Conservation (phyloP, 2,113 vertebrate species). For the Trachemys scripta region DNA sequence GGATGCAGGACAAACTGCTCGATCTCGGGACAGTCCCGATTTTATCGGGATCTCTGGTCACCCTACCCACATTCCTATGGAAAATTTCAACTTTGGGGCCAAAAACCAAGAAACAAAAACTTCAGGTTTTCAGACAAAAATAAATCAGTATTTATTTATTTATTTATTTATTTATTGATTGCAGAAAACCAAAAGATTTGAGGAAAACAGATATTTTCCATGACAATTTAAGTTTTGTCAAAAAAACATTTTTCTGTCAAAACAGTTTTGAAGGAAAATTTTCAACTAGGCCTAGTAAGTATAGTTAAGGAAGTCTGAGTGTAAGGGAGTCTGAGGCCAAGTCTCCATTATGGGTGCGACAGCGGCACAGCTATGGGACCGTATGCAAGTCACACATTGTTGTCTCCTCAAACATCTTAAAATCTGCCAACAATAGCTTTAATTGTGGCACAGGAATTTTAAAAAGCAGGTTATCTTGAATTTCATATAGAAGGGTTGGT, state of each 20-base stretch:
- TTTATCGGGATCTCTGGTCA: too few species aligned
- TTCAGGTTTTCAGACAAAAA: background rate
- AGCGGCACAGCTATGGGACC: background rate
- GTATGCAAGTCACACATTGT: background rate
- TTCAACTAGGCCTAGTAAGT: background rate
- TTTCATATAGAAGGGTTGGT: constrained; percentile 31
- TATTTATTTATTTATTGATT: background rate
- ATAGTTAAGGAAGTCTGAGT: accelerated
- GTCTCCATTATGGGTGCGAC: background rate
- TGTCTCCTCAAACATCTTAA: background rate
- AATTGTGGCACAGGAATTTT: background rate
- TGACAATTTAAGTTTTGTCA: background rate
- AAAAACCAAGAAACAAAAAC: background rate
- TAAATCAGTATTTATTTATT: too few species aligned
- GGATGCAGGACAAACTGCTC: too few species aligned
- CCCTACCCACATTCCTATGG: background rate
- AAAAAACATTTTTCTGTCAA: background rate
- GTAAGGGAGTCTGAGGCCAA: background rate
- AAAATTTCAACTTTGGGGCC: background rate
- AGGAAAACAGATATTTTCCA: background rate
- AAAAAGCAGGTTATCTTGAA: background rate
- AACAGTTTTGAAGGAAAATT: background rate
- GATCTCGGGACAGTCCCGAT: too few species aligned
- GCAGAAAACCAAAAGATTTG: background rate
- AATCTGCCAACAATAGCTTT: constrained; percentile 21